Base-by-base conservation (phyloP, 2,888 invertebrate species). In the Halictus quadricinctus region DNA sequence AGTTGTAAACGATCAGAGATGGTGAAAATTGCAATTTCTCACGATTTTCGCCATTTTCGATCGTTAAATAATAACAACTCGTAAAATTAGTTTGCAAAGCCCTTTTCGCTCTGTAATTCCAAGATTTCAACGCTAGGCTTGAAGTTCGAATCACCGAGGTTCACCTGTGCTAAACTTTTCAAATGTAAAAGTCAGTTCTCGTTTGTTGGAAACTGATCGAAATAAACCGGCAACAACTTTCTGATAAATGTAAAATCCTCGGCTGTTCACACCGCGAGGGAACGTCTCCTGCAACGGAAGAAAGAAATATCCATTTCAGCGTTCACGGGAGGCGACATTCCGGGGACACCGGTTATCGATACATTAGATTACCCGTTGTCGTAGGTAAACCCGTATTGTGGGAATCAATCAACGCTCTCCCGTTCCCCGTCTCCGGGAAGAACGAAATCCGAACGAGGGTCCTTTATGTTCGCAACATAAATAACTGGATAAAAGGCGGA, bases 401-500 rank as follows among this genome's bases (percentile, higher is more conserved):
- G 78, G 85, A 86, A 91, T 91, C 90, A 91, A 91, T 91, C 91
- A 90, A 82, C 81, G 85, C 66, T 41, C 43, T 41, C 70, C 70
- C 74, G 75, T 36, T 74, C 70, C 72, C 78, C 54, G 13, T 43
- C 66, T 25, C 29, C n/a, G 73, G 77, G 48, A 36, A 50, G 60
- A 77, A 81, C 76, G 85, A 73, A 88, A 89, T 87, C 89, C 87
- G 87, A 83, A 66, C 81, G 70, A 83, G 87, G 87, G 80, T 80
- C 90, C 82, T 88, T 89, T 89, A 90, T 88, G 87, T 73, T 80
- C 72, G 86, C 88, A 91, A 93, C 91, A 91, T 92, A 93, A 93
- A 93, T 93, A 93, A 93, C 92, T 90, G 90, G 90, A 93, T 92
- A 91, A 92, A 91, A 91, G 58, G 85, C 84, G 83, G 90, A 88